These are phyloP conservation scores for Drosophila kohkoa DNA, from an alignment of 1,140 invertebrate genomes.

Conservation along the genomic window DNA sequence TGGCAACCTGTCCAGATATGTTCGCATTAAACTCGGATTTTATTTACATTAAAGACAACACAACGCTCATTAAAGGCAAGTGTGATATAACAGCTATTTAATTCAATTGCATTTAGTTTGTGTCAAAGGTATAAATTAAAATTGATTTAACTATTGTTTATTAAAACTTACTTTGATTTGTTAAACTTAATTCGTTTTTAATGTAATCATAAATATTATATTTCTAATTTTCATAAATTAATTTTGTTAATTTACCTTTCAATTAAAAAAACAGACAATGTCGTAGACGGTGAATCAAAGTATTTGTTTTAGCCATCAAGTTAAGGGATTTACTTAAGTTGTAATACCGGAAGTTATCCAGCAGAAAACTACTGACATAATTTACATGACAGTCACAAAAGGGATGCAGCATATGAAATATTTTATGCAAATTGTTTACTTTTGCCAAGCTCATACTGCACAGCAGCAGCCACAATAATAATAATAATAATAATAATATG, in stretches of 20 bases:
- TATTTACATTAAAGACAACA: slow-evolving; percentile 57
- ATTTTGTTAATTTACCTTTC: too few species aligned
- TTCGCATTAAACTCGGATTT: slow-evolving; percentile 10
- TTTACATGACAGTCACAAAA: slow-evolving; percentile 45
- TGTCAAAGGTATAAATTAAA: neutral
- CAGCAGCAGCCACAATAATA: slow-evolving; percentile 20
- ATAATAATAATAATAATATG: slow-evolving; percentile 25
- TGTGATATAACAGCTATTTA: slow-evolving; percentile 5
- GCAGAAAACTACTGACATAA: slow-evolving; percentile 52
- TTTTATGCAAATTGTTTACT: slow-evolving; percentile 76
- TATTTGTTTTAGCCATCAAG: neutral
- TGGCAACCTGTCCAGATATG: slow-evolving; percentile 36
- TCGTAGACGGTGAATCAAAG: neutral
- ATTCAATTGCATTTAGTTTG: neutral
- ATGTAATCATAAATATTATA: too few species aligned
- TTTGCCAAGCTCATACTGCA: slow-evolving; percentile 43
- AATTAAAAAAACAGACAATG: too few species aligned
- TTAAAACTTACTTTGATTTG: too few species aligned
- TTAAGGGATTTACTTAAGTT: slow-evolving; percentile 34
- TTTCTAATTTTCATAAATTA: too few species aligned
- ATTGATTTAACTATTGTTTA: too few species aligned
- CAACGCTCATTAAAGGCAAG: slow-evolving; percentile 23
- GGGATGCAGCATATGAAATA: slow-evolving; percentile 59
- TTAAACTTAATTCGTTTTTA: too few species aligned
- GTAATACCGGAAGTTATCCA: slow-evolving; percentile 24